Evolutionary conservation across 2,888 invertebrate species (phyloP).

Genomic region (Chrysolina americana): DNA sequence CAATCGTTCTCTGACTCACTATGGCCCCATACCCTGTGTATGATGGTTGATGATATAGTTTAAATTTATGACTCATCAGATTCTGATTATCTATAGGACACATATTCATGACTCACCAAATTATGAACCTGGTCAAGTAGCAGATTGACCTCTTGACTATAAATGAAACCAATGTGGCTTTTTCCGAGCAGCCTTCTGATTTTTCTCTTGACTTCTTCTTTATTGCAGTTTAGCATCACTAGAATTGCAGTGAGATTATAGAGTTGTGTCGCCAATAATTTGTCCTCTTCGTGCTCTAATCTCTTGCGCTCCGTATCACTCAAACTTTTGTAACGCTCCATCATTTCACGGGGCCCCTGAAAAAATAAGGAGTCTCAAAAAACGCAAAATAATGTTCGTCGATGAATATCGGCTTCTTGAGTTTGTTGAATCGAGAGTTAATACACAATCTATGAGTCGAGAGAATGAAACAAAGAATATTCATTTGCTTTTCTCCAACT

Average conservation of each 20-base stretch:
- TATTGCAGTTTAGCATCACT: constrained; percentile 91
- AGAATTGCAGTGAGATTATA: constrained; percentile 97
- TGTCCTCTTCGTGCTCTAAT: constrained; percentile 97
- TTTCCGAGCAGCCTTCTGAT: constrained; percentile 94
- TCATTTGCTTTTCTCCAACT: not conserved
- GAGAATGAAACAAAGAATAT: too few species aligned
- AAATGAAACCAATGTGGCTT: constrained; percentile 97
- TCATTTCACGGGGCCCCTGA: constrained; percentile 96
- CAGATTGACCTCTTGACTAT: constrained; percentile 97
- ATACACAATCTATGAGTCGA: too few species aligned
- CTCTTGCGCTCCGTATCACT: constrained; percentile 95
- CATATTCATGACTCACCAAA: constrained; percentile 77
- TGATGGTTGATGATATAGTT: too few species aligned
- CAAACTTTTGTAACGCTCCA: constrained; percentile 95
- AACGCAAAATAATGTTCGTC: not conserved
- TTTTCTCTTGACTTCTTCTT: constrained; percentile 89
- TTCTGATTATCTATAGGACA: too few species aligned
- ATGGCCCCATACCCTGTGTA: too few species aligned
- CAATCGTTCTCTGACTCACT: too few species aligned
- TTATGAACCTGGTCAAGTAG: constrained; percentile 95
- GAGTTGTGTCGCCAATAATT: constrained; percentile 93
- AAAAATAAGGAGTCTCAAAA: not conserved
- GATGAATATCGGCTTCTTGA: not conserved
- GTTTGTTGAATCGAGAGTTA: too few species aligned
- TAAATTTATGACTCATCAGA: too few species aligned